Evolutionary conservation across 2,888 invertebrate species (phyloP).

Genomic region (Aleiodes leptofemur): DNA sequence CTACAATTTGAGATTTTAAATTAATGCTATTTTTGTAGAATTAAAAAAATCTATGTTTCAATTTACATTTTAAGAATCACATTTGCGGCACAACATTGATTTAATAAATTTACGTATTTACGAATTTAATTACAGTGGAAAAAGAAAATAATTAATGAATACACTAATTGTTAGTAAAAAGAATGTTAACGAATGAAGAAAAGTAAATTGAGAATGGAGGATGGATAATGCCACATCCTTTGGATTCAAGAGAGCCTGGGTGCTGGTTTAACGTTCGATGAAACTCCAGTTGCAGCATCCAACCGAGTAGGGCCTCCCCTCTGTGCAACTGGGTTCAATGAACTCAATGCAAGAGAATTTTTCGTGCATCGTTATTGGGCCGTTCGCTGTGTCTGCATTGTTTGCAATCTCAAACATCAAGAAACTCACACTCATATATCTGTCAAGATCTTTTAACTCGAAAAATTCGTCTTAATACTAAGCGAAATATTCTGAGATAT

Average conservation of each 20-base stretch:
- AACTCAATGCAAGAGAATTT: slow-evolving; percentile 15
- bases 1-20: slow-evolving; percentile 12
- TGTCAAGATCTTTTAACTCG: background rate
- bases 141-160: background rate
- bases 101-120: too few species aligned
- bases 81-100: background rate
- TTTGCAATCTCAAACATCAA: slow-evolving; percentile 13
- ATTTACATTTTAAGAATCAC: slow-evolving; percentile 5
- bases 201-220: slow-evolving; percentile 59
- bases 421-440: background rate
- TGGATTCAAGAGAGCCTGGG: slow-evolving; percentile 11
- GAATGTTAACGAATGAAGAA: slow-evolving; percentile 71
- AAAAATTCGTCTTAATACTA: background rate
- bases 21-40: background rate
- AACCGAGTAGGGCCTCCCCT: slow-evolving; percentile 23
- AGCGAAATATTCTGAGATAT: background rate
- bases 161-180: slow-evolving; percentile 53
- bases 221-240: slow-evolving; percentile 60
- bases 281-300: slow-evolving; percentile 27
- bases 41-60: slow-evolving; percentile 24
- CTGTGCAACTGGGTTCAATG: slow-evolving; percentile 26
- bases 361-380: slow-evolving; percentile 34
- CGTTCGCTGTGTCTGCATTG: slow-evolving; percentile 3
- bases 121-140: too few species aligned
- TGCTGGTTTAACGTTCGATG: slow-evolving; percentile 30